phyloP scores from a whole-genome alignment of 2,888 invertebrate species.

The Podotricha telesiphe region DNA sequence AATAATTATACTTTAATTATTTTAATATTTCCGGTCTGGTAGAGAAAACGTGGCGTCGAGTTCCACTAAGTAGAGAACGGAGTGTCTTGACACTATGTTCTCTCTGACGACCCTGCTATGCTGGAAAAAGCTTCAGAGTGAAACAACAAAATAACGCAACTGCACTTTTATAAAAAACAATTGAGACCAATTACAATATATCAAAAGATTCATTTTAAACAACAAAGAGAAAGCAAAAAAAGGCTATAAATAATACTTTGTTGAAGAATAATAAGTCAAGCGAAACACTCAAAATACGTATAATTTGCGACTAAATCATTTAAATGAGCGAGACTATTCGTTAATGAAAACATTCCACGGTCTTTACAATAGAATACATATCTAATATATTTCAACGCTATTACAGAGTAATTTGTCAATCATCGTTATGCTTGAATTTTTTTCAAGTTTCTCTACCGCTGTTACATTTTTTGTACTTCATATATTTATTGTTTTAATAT shows the following conservation, averaged over 20 bases:
- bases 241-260: conserved; percentile 72
- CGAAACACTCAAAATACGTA: conserved; percentile 63
- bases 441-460: conserved; percentile 22
- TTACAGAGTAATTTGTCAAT: conserved; percentile 71
- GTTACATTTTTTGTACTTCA: conserved; percentile 48
- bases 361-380: conserved; percentile 35
- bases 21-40: too few relatives aligned
- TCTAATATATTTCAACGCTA: conserved; percentile 39
- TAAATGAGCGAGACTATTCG: conserved; percentile 57
- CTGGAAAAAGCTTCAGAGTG: too few relatives aligned
- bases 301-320: conserved; percentile 68
- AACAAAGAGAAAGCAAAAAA: conserved; percentile 57
- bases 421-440: conserved; percentile 50
- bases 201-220: conserved; percentile 26
- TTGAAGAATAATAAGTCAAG: conserved; percentile 61
- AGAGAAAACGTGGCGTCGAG: too few relatives aligned
- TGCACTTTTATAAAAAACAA: too few relatives aligned
- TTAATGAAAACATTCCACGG: conserved; percentile 55
- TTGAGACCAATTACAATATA: conserved; percentile 23
- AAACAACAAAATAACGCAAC: conserved; percentile 7
- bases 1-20: too few relatives aligned
- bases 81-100: too few relatives aligned
- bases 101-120: too few relatives aligned
- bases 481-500: background rate
- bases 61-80: too few relatives aligned